phyloP scores from a whole-genome alignment of 2,113 vertebrate genomes.

The Phaetusa simplex region DNA sequence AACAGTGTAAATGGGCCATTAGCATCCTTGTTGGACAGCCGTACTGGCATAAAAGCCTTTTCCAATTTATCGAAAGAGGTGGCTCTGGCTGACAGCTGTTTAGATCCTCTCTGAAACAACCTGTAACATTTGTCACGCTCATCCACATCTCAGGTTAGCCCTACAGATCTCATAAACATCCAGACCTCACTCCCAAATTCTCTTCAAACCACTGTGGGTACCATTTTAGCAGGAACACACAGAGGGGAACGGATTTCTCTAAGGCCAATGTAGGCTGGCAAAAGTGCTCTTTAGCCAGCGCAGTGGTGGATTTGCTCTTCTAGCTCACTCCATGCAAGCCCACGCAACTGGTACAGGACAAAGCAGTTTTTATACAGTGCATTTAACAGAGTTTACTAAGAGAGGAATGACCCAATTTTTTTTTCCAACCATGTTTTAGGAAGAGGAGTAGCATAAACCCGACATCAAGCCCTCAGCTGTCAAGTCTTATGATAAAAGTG shows the following conservation, averaged over 20 bases:
- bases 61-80: background rate
- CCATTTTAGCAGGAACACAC: background rate
- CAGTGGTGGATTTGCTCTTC: background rate
- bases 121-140: background rate
- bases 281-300: background rate
- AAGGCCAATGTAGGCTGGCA: rapidly evolving
- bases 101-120: background rate
- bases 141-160: background rate
- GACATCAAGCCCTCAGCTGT: background rate
- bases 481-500: background rate
- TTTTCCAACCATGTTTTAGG: background rate
- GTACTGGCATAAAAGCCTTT: background rate
- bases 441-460: background rate
- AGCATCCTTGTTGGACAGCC: background rate
- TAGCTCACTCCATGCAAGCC: background rate
- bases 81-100: background rate
- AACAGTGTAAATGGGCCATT: background rate
- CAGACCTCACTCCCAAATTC: background rate
- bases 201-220: background rate
- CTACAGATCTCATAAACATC: background rate
- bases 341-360: background rate
- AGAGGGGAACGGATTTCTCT: background rate
- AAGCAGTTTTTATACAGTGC: background rate
- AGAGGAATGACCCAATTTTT: background rate
- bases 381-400: background rate